phyloP scores from a whole-genome alignment of 2,888 invertebrate species.

The Sacculina carcini region DNA sequence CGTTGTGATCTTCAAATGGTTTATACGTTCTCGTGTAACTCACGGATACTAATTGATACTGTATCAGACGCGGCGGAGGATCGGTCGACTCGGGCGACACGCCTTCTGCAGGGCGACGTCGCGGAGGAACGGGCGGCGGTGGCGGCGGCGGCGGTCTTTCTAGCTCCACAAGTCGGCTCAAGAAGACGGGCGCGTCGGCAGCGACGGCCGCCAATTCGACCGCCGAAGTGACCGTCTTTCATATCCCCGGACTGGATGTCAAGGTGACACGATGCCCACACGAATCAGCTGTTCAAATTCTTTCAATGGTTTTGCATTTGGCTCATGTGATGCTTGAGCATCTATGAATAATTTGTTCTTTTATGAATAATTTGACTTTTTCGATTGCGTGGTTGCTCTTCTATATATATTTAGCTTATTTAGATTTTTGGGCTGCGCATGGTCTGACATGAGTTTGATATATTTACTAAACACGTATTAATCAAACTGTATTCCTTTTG shows the following conservation, averaged over 20 bases:
- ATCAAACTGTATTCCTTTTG: no score
- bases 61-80: conserved; percentile 18
- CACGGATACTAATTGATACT: no score
- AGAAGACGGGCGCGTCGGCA: conserved; percentile 7
- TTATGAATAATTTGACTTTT: not conserved
- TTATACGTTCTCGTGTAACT: no score
- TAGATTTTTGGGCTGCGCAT: no score
- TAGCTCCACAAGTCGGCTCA: conserved; percentile 8
- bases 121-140: conserved; percentile 37
- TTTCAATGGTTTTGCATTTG: no score
- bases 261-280: conserved; percentile 35
- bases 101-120: conserved; percentile 93
- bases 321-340: not conserved
- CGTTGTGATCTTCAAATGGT: no score
- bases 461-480: no score
- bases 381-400: no score
- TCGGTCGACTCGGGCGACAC: conserved; percentile 80
- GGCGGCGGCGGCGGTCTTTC: conserved; percentile 15
- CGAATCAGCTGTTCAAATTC: no score
- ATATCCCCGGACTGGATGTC: conserved; percentile 70
- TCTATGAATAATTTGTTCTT: not conserved
- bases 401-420: no score
- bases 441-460: no score
- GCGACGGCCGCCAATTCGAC: conserved; percentile 8
- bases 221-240: conserved; percentile 51